Percentiles rank a stretch among this genome's conserved stretches.
Conservation (phyloP, 2,888 invertebrate genomes). For the Hylaea fasciaria region DNA sequence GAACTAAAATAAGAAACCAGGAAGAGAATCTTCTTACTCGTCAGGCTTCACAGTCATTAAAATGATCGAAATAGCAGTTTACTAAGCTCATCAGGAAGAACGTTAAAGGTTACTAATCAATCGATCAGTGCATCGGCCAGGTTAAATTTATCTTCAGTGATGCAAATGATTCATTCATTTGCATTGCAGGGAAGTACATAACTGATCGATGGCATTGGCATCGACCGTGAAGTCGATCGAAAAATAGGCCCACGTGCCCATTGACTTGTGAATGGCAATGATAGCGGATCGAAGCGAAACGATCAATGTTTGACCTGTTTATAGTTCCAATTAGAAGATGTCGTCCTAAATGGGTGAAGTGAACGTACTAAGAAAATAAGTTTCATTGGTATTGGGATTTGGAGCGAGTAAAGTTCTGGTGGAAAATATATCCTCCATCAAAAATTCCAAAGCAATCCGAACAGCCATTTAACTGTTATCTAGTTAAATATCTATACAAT, state of each 20-base stretch:
- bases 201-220: conserved; percentile 36
- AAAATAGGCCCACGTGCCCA: conserved; percentile 40
- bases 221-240: conserved; percentile 35
- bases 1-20: too few species aligned
- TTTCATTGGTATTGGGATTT: too few species aligned
- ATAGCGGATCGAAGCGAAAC: conserved; percentile 18
- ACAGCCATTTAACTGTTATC: not conserved
- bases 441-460: too few species aligned
- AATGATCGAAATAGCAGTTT: not conserved
- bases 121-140: conserved; percentile 4
- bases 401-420: too few species aligned
- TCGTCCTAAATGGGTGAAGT: too few species aligned
- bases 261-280: conserved; percentile 34
- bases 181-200: conserved; percentile 33
- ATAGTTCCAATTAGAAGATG: not conserved
- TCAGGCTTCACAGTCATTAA: too few species aligned
- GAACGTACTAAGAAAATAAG: too few species aligned
- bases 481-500: not conserved
- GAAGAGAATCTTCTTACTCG: too few species aligned
- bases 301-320: not conserved
- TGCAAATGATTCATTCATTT: conserved; percentile 35
- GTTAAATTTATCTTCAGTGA: conserved; percentile 26
- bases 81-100: conserved; percentile 8
- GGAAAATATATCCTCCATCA: too few species aligned
- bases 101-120: conserved; percentile 14